phyloP scores from a whole-genome alignment of 2,797 vertebrate genomes.

The Glyptemys insculpta region DNA sequence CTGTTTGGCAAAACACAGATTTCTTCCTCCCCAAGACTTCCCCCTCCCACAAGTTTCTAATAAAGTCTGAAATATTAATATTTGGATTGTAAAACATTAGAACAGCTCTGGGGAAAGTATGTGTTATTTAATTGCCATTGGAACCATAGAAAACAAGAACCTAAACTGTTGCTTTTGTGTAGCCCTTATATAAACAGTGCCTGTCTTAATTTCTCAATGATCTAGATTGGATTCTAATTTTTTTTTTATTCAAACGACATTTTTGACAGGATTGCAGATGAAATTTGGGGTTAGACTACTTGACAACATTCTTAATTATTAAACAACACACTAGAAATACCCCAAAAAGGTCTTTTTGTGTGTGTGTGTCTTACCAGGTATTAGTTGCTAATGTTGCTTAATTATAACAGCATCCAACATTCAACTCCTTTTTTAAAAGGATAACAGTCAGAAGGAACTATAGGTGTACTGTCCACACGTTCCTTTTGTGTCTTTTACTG shows the following conservation, averaged over 20 bases:
- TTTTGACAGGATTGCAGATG: conserved; percentile 40
- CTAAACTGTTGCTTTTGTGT: neutral
- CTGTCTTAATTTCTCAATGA: neutral
- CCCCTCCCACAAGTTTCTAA: neutral
- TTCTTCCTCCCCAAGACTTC: neutral
- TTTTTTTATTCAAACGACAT: neutral
- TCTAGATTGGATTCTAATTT: neutral
- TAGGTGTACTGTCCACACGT: conserved; percentile 16
- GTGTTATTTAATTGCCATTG: neutral
- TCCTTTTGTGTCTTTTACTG: neutral
- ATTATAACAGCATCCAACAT: neutral
- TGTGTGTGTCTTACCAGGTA: neutral
- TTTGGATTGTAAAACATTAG: neutral
- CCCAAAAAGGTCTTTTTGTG: neutral
- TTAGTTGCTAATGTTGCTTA: neutral
- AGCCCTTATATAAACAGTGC: neutral
- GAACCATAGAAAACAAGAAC: neutral
- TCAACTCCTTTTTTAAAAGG: neutral
- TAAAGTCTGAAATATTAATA: neutral
- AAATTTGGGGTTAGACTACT: conserved; percentile 32
- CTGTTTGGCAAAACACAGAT: neutral
- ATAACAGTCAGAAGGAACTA: conserved; percentile 33
- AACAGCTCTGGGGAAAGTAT: neutral
- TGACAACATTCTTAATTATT: conserved; percentile 23
- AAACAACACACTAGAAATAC: conserved; percentile 16